Percentiles rank a stretch among this genome's conserved stretches.
Evolutionary conservation across 1,140 invertebrate species (phyloP).

Genomic region (Hirudo medicinalis): DNA sequence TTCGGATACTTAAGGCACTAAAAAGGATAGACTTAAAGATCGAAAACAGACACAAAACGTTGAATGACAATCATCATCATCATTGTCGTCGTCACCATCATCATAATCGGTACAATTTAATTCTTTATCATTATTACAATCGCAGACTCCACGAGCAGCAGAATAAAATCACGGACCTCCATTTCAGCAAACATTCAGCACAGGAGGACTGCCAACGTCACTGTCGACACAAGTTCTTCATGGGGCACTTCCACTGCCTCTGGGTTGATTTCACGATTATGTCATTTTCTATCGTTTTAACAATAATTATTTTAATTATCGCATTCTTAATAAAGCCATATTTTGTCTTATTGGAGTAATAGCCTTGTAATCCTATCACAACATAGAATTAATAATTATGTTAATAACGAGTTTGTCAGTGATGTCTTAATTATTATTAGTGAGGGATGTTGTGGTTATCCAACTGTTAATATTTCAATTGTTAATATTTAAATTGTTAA

Average conservation of each 20-base stretch:
- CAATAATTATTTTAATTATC: too few relatives aligned
- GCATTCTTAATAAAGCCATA: too few relatives aligned
- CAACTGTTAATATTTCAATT: constrained; percentile 17
- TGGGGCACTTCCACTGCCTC: constrained; percentile 70
- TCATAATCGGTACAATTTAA: neutral
- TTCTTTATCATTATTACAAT: constrained; percentile 13
- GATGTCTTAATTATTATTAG: too few relatives aligned
- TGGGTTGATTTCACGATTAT: constrained; percentile 35
- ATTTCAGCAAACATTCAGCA: constrained; percentile 51
- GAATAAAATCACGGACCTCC: constrained; percentile 65
- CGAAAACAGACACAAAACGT: neutral
- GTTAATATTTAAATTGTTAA: constrained; percentile 11
- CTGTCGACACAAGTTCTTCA: constrained; percentile 62
- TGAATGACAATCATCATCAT: neutral
- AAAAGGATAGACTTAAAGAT: neutral
- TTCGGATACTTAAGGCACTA: neutral
- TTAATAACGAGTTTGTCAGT: too few relatives aligned
- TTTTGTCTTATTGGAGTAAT: too few relatives aligned
- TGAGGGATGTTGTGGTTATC: too few relatives aligned
- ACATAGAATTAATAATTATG: too few relatives aligned
- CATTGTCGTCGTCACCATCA: neutral
- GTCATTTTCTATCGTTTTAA: too few relatives aligned
- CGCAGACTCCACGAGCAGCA: constrained; percentile 66
- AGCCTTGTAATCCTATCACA: too few relatives aligned
- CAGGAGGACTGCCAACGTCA: constrained; percentile 49